phyloP scores from a whole-genome alignment of 2,113 vertebrate genomes.

The Spilogale gracilis region DNA sequence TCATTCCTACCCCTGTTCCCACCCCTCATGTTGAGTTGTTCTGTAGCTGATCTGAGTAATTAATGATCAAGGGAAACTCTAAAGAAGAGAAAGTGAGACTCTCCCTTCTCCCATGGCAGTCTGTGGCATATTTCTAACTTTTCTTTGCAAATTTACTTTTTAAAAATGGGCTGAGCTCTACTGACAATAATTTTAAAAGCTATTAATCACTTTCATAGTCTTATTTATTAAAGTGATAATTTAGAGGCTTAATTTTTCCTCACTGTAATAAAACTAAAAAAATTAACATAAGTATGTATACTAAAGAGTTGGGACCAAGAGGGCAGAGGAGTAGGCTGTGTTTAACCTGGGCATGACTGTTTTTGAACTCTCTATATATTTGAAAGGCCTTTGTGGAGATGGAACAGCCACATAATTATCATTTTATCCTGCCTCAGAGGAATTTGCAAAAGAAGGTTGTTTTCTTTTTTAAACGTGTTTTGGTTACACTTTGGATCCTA shows the following conservation, averaged over 20 bases:
- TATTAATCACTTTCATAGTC: conserved; percentile 36
- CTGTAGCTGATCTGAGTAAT: not conserved
- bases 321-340: not conserved
- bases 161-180: not conserved
- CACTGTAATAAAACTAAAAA: conserved; percentile 11
- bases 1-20: not conserved
- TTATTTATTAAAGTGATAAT: conserved; percentile 49
- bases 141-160: not conserved
- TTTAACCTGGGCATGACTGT: not conserved
- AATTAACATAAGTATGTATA: not conserved
- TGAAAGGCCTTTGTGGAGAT: conserved; percentile 20
- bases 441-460: not conserved
- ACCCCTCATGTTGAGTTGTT: not conserved
- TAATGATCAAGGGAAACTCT: not conserved
- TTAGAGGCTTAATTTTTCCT: not conserved
- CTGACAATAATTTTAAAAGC: conserved; percentile 39
- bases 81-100: not conserved
- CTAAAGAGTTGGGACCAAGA: not conserved
- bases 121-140: not conserved
- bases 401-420: not conserved
- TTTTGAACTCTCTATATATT: not conserved
- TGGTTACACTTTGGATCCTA: not conserved
- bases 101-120: not conserved
- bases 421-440: not conserved
- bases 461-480: not conserved